Evolutionary conservation across 1,140 invertebrate genomes (phyloP), one percentile per base, ranked within the genome.

Genomic region (Neocloeon triangulifer): DNA sequence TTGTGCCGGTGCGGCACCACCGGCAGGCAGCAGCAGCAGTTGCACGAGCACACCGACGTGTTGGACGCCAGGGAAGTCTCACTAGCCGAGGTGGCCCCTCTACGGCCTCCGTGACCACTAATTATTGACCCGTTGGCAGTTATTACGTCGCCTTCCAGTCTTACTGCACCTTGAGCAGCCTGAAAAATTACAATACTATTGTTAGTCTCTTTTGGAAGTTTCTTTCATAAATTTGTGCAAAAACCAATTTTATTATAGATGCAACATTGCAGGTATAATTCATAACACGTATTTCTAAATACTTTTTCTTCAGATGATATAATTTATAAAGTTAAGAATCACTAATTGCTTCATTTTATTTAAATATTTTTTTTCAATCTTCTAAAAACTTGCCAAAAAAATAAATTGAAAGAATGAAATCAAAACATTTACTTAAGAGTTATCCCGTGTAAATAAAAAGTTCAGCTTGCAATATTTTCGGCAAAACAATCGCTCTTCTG

Each of bases 91-190:
- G 27, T 17, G 10, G 27, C 19, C 8, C 15, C 27, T n/a, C 14
- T 29, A 3, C 27, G 27, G 13, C 27, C 15, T 29, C 27, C 27
- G 15, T 17, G 15, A n/a, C 36, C 40, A 27, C 31, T 35, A 19
- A 37, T 37, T 26, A 35, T 39, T 12, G 40, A 51, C 2, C 61
- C 61, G 44, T 68, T 68, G 29, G 62, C 57, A 9, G 62, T 68
- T 34, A 70, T 69, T 35, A 70, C 59, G 46, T 70, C 67, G 34
- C 67, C 67, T 31, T 70, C 66, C 7, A 70, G 43, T 19, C 61
- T 52, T 4, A 68, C 64, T 16, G 64, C 61, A n/a, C 56, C 59
- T 19, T 60, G 56, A 3, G 66, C 64, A 6, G 56, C 60, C 43
- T 62, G 42, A 2, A 43, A 41, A 15, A 33, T 31, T n/a, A n/a